Percentiles rank a stretch among this genome's conserved stretches.
These are phyloP conservation scores for Zootoca vivipara DNA, from an alignment of 2,113 vertebrate species.

Conservation along the genomic window DNA sequence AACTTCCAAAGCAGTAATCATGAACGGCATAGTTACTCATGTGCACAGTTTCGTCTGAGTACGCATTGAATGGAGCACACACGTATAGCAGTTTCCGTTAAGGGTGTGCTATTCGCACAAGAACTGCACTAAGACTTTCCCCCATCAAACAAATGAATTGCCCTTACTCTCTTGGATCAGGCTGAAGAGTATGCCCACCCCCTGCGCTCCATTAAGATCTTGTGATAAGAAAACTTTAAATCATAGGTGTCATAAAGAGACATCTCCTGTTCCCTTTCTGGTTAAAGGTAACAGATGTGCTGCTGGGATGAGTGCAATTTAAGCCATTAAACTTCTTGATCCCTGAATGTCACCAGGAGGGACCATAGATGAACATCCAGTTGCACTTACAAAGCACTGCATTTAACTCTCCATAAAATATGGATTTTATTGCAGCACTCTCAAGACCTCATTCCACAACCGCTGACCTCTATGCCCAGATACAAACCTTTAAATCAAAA, in stretches of 20 bases:
- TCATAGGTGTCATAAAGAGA: conserved; percentile 12
- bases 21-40: background rate
- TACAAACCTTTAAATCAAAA: conserved; percentile 52
- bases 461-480: conserved; percentile 63
- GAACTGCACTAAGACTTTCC: background rate
- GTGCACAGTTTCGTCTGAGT: background rate
- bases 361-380: conserved; percentile 54
- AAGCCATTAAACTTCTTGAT: conserved; percentile 69
- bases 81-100: too few species aligned
- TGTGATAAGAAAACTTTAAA: conserved; percentile 40
- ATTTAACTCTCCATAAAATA: conserved; percentile 77
- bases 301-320: conserved; percentile 34
- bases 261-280: background rate
- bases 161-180: background rate
- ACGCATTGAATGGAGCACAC: background rate
- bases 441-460: conserved; percentile 60
- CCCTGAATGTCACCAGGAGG: conserved; percentile 68
- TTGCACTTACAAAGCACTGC: conserved; percentile 62
- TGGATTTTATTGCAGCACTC: conserved; percentile 80
- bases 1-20: background rate
- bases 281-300: conserved; percentile 44
- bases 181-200: background rate
- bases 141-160: conserved; percentile 12
- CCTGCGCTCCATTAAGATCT: background rate
- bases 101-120: background rate